Evolutionary conservation across 2,113 vertebrate genomes (phyloP), one percentile per base, ranked within the genome.

Genomic region (Arvicanthis niloticus): DNA sequence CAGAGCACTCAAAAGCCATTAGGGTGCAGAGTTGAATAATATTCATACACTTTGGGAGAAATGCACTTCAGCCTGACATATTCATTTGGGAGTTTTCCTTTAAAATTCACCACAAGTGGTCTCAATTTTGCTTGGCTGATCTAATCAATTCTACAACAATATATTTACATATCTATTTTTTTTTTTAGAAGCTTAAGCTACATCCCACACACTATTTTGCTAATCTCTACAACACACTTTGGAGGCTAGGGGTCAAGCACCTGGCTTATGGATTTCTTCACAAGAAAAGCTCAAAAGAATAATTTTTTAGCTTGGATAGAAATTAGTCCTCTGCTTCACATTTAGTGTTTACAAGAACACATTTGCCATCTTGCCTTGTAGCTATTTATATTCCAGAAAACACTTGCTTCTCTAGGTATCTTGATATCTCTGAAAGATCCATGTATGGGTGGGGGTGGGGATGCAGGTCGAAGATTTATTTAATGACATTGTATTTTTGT

Each of bases 61-160:
- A 58, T 19, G 34, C 40, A 72, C n/a, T 85, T 89, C 58, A 16
- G 34, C 73, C 77, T 72, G 62, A 96, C 92, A 95, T 42, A 58
- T 76, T 96, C 84, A 80, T n/a, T 34, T 84, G 75, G 75, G 86
- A 94, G 34, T 91, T 96, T 96, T 51, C 48, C 29, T 87, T 91
- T 87, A 89, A 94, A 53, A 96, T 90, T 91, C 37, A 17, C 58
- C 48, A 26, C 22, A 92, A 96, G 62, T 85, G 51, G 21, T 72
- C 65, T 96, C 75, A n/a, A n/a, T 78, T 93, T 97, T 92, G n/a
- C 72, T 90, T 90, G 48, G 62, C 37, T 1, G 22, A 70, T 67
- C 40, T 60, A 68, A 93, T 95, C 81, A 92, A 81, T 91, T 93
- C 48, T 85, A 56, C n/a, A 81, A 75, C 62, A 93, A 77, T 90